Evolutionary conservation across 1,140 invertebrate species (phyloP).

Genomic region (Macrobrachium rosenbergii): DNA sequence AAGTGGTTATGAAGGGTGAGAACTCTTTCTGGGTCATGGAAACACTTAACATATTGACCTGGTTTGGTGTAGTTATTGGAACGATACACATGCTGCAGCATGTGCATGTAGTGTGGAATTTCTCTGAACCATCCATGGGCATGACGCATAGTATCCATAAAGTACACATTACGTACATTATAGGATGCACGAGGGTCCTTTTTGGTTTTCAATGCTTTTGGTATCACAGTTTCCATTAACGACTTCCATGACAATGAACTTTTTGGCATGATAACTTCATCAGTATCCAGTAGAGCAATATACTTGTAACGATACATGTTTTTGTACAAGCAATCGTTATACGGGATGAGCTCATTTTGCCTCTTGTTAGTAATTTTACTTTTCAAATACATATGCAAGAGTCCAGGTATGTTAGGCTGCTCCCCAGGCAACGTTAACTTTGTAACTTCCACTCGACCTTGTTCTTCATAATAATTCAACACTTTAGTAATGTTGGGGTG

Average conservation of each 20-base stretch:
- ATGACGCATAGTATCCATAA: conserved; percentile 89
- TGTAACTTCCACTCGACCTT: conserved; percentile 85
- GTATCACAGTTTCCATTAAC: conserved; percentile 81
- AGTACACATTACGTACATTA: conserved; percentile 95
- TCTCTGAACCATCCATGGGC: conserved; percentile 86
- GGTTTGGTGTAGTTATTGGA: conserved; percentile 93
- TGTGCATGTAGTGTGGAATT: conserved; percentile 91
- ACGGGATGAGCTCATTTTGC: conserved; percentile 95
- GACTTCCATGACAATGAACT: conserved; percentile 77
- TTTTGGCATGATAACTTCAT: conserved; percentile 88
- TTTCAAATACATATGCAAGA: conserved; percentile 90
- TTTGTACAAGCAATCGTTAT: conserved; percentile 96
- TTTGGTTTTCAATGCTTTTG: conserved; percentile 75
- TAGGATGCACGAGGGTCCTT: conserved; percentile 86
- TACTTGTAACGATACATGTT: conserved; percentile 93
- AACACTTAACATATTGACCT: conserved; percentile 94
- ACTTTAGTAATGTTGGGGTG: conserved; percentile 93
- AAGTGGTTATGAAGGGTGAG: conserved; percentile 94
- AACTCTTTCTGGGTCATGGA: conserved; percentile 91
- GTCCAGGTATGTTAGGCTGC: conserved; percentile 88
- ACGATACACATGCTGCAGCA: conserved; percentile 92
- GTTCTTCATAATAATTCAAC: conserved; percentile 82
- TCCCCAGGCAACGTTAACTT: conserved; percentile 90
- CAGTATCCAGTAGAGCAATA: conserved; percentile 90
- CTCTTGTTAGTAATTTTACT: conserved; percentile 87